Evolutionary conservation across 2,113 vertebrate species (phyloP).

Genomic region (Poeciliopsis turrubarensis): DNA sequence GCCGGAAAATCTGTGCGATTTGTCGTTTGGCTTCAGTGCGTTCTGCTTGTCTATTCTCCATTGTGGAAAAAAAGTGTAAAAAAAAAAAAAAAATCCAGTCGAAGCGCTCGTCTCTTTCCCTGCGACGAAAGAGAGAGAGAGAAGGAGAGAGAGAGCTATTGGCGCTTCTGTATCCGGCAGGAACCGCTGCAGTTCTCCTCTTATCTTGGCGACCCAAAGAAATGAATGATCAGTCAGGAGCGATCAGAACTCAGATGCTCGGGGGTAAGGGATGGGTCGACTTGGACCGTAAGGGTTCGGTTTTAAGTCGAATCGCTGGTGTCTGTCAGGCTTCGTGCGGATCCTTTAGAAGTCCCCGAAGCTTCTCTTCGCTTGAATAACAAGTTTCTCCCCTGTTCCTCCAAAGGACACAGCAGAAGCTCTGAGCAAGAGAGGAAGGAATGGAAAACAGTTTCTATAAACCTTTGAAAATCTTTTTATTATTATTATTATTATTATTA

Average conservation of each 20-base stretch:
- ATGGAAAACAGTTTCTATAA: no score
- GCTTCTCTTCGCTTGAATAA: neutral
- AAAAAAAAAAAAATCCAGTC: neutral
- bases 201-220: slow-evolving; percentile 10
- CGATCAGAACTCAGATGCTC: neutral
- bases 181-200: slow-evolving; percentile 6
- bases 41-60: slow-evolving; percentile 12
- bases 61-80: neutral
- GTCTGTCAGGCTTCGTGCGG: neutral
- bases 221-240: slow-evolving; percentile 11
- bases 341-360: neutral
- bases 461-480: neutral
- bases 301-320: neutral
- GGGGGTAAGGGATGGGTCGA: neutral
- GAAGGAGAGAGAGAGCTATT: neutral
- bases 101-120: neutral
- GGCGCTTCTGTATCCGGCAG: slow-evolving; percentile 4
- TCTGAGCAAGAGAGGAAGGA: no score
- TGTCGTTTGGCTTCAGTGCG: neutral
- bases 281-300: neutral
- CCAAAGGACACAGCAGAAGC: no score
- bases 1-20: neutral
- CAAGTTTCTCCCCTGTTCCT: no score
- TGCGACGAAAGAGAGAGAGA: neutral
- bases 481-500: no score